These are phyloP conservation scores for Capromys pilorides DNA, from an alignment of 2,797 vertebrate species.

Conservation along the genomic window DNA sequence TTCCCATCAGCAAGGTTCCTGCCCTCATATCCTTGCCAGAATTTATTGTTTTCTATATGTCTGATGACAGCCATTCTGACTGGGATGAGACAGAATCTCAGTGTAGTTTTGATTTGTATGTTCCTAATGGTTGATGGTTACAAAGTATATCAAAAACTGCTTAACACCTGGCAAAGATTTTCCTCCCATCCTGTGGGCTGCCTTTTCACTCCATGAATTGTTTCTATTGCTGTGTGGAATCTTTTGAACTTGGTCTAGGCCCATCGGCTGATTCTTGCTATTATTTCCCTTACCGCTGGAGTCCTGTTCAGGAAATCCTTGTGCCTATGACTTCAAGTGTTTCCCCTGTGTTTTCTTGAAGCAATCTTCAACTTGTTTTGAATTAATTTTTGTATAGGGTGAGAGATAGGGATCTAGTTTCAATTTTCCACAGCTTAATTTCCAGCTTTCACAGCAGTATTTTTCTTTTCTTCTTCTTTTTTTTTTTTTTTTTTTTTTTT, in stretches of 20 bases:
- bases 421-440: neutral
- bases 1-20: neutral
- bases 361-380: neutral
- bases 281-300: neutral
- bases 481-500: no score
- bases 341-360: neutral
- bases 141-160: no score
- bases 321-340: neutral
- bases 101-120: neutral
- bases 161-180: neutral
- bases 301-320: neutral
- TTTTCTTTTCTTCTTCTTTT: neutral
- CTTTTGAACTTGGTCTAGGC: neutral
- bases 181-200: neutral
- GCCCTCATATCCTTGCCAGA: neutral
- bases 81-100: neutral
- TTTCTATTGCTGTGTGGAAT: neutral
- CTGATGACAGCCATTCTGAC: neutral
- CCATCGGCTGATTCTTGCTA: neutral
- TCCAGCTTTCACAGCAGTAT: neutral
- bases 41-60: neutral
- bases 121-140: neutral
- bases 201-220: neutral
- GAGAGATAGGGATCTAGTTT: neutral
- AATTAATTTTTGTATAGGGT: neutral